Conservation (phyloP, 2,797 vertebrate species). For the Sebastes trivittatus region DNA sequence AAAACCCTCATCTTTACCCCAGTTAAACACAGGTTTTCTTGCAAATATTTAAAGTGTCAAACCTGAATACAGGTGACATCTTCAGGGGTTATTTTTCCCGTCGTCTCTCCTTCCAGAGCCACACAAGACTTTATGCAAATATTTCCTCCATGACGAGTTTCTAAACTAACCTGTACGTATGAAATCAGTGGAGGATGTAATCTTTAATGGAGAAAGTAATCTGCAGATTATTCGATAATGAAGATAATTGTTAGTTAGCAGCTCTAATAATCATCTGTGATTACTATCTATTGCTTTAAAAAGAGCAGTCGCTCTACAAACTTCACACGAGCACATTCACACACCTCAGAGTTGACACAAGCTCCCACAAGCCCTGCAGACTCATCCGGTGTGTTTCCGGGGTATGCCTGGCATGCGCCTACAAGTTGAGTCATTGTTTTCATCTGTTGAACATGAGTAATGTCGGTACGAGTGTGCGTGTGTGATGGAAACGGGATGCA, state of each 20-base stretch:
- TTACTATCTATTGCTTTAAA: background rate
- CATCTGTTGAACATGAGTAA: constrained; percentile 54
- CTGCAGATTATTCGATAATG: background rate
- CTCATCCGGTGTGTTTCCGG: constrained; percentile 38
- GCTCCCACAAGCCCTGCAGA: constrained; percentile 58
- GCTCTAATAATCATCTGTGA: background rate
- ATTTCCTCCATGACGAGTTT: background rate
- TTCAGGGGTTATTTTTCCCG: background rate
- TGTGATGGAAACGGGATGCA: constrained; percentile 31
- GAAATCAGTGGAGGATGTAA: background rate
- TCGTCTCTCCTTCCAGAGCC: background rate
- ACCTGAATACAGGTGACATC: background rate
- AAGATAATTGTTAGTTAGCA: background rate
- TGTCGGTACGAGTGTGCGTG: background rate
- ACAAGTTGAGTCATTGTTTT: constrained; percentile 72
- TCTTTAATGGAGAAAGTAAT: background rate
- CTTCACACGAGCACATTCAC: background rate
- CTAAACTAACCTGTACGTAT: background rate
- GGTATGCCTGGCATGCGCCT: constrained; percentile 61
- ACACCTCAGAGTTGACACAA: constrained; percentile 44
- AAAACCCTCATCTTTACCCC: background rate
- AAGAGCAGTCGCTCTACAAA: background rate
- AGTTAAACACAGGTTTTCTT: background rate
- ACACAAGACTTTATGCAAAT: background rate
- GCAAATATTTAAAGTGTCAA: background rate